Base-by-base conservation (phyloP, 2,888 invertebrate species). In the Yponomeuta malinellus region DNA sequence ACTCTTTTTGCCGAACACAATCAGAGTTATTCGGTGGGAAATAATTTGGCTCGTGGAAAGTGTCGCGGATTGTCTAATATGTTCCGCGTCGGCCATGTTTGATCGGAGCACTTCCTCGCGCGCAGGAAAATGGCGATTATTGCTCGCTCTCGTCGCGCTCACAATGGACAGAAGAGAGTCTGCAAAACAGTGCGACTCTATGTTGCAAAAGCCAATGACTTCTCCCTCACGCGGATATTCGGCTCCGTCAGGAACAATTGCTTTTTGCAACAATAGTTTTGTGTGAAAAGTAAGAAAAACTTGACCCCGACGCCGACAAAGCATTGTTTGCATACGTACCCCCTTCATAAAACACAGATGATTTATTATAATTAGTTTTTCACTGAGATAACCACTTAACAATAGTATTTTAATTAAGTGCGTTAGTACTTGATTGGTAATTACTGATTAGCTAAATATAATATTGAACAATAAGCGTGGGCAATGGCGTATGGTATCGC, bases 41-140 rank as follows among this genome's bases (percentile, higher is more conserved):
- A 59, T 59, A 59, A 59, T 59, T 59, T 59, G 52, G 52, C 52
- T 12, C 52, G 52, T 15, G 52, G 52, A 59, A 59, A 59, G 31
- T 65, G 33, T 31, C 65, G 65, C 65, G 29, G 65, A 31, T 65
- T 65, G 37, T 67, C 5, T 8, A 9, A 10, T 37, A n/a, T 37
- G 43, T 37, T 37, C n/a, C 37, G 67, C 31, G 64, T 29, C 23
- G 8, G 29, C 64, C 67, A 12, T 67, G 67, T 33, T 67, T 3
- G 67, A 71, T 68, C 63, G 64, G 43, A 69, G 48, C 71, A 76
- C 77, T 77, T 78, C 77, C 78, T 72, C 73, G 69, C 70, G 52
- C 10, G 48, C 48, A 70, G 73, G 72, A 75, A 75, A 74, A 76
- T 73, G 65, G 48, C 71, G 70, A 74, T 73, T 73, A 74, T 70